Evolutionary conservation across 2,113 vertebrate species (phyloP), one percentile per base, ranked within the genome.

Genomic region (Vicugna pacos): DNA sequence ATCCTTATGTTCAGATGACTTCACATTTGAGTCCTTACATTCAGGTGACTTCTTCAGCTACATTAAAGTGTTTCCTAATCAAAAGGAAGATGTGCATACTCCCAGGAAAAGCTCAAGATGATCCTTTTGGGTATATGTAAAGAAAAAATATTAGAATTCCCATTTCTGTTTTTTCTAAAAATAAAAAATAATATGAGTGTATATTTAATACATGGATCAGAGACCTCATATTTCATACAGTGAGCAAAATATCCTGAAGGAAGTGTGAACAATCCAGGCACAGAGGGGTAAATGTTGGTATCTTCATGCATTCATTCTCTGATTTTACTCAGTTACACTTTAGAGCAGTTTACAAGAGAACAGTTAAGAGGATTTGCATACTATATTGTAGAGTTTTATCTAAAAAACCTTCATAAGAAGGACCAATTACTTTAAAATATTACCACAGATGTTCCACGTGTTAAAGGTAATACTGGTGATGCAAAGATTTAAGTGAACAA

Each of bases 81-180:
- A 17, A 88, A 46, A 69, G 9, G 42, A 96, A 5, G 22, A 56
- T 76, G 5, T 62, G 12, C 17, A 76, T 6, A 38, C 2, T 2
- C 20, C 24, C 52, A 73, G 42, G 20, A 75, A 35, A 20, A 54
- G 10, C 2, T 58, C 11, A 65, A 50, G 8, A 56, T 32, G 91
- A 81, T 48, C 13, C 17, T 56, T 48, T 56, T 75, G 26, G 32
- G 9, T 1, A 13, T 26, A 28, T 42, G 2, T 32, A 32, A 86
- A 72, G 38, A 87, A 72, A 93, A 93, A 90, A 83, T 38, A 80
- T 62, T 80, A 38, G n/a, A 85, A 81, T 58, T 90, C 85, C 50
- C 24, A 73, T 72, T 48, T 95, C 6, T 60, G 42, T 32, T 52
- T 92, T 86, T 48, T 38, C 32, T 28, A 76, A 56, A 62, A 81